Conservation (phyloP, 2,888 invertebrate genomes). For the Catocala nupta region DNA sequence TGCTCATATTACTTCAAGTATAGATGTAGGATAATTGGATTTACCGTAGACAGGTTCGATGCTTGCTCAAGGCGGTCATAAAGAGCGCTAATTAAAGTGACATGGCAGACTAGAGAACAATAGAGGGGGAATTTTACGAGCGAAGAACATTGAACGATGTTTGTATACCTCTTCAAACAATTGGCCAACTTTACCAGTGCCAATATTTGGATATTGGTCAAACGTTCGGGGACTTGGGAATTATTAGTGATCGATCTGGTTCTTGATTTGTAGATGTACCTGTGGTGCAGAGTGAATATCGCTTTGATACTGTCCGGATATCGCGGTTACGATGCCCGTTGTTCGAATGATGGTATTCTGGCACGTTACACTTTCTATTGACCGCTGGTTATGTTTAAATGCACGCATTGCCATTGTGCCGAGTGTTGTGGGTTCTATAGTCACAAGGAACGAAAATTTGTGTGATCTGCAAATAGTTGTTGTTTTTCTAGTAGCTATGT, state of each 20-base stretch:
- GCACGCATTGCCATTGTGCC: no score
- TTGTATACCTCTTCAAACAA: slow-evolving; percentile 74
- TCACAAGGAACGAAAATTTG: no score
- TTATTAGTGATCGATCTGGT: not conserved
- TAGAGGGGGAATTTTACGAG: slow-evolving; percentile 66
- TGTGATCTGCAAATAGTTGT: no score
- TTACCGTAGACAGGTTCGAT: slow-evolving; percentile 24
- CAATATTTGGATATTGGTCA: slow-evolving; percentile 53
- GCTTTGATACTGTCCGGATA: no score
- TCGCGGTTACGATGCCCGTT: no score
- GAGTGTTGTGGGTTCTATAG: no score
- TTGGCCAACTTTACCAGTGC: slow-evolving; percentile 53
- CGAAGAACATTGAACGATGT: slow-evolving; percentile 74
- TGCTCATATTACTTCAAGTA: no score
- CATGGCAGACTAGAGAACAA: slow-evolving; percentile 40
- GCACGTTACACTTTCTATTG: no score
- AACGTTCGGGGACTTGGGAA: slow-evolving; percentile 34
- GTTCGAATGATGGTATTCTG: no score
- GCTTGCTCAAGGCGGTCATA: slow-evolving; percentile 60
- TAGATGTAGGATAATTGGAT: not conserved
- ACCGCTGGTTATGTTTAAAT: no score
- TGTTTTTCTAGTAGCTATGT: no score
- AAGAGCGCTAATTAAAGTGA: slow-evolving; percentile 65
- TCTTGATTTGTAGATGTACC: not conserved
- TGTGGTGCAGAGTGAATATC: no score